Conservation (phyloP, 1,140 invertebrate genomes). For the Periplaneta americana region DNA sequence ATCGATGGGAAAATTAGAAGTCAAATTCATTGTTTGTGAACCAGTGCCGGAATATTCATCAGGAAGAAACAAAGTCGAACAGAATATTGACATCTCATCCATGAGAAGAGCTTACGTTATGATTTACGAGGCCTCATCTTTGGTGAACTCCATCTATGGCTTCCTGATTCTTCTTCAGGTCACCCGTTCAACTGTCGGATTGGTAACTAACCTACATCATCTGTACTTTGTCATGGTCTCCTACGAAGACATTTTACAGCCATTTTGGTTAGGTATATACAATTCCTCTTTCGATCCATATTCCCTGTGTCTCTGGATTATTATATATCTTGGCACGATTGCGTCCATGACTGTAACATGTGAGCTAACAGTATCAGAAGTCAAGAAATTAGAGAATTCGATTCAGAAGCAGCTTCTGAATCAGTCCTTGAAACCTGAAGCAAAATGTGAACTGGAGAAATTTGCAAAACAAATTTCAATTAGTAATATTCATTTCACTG, state of each 20-base stretch:
- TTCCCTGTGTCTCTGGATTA: background rate
- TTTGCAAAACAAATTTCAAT: background rate
- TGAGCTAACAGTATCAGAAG: background rate
- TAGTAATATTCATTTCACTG: background rate
- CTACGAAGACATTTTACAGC: too few relatives aligned
- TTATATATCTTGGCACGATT: background rate
- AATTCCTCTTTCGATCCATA: too few relatives aligned
- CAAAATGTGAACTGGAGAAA: background rate
- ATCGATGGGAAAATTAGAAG: too few relatives aligned
- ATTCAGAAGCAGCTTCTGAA: background rate
- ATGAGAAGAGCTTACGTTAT: too few relatives aligned
- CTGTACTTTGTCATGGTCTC: background rate
- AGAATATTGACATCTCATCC: too few relatives aligned
- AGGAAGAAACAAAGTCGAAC: too few relatives aligned
- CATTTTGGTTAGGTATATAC: too few relatives aligned
- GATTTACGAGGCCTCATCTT: too few relatives aligned
- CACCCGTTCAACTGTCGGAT: background rate
- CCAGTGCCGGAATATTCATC: too few relatives aligned
- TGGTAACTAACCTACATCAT: background rate
- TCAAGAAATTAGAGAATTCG: background rate
- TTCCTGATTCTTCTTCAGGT: background rate
- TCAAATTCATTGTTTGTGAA: too few relatives aligned
- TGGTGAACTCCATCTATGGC: background rate
- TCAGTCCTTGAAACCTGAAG: background rate
- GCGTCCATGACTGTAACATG: background rate